Base-by-base conservation (phyloP, 2,888 invertebrate species). In the Linyphia triangularis region DNA sequence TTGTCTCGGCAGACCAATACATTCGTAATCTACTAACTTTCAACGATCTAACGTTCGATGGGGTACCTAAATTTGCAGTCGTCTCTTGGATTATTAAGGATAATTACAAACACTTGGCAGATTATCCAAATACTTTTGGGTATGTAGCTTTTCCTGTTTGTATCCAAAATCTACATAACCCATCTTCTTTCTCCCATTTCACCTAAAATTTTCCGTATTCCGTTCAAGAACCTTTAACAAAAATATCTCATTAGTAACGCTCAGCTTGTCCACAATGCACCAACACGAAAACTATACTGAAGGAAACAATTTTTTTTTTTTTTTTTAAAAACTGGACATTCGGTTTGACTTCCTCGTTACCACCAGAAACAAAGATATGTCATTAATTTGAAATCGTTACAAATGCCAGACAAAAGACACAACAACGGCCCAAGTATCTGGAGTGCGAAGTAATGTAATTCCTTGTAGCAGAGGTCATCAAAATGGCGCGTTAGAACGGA, bases 211-310 rank as follows among this genome's bases (percentile, higher is more conserved):
- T n/a, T n/a, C n/a, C n/a, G n/a, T n/a, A n/a, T n/a, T n/a, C 51
- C 51, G 51, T 16, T 33, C 33, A 33, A 33, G 33, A 33, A 33
- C 33, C 13, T 51, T n/a, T 51, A 51, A 51, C 51, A 51, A 51
- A 16, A 57, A 57, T 37, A 22, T 9, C 57, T 37, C 79, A 81
- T 81, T 81, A 81, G 69, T 63, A 81, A 78, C 78, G 37, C 78
- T 24, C 43, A 65, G 43, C 26, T 26, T 24, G 65, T 30, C 16
- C 43, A 67, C 63, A 51, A 77, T 77, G 51, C 40, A 40, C 40
- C 22, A 57, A 16, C 22, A 79, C 72, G 16, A 51, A 51, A n/a
- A 51, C 9, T 51, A 9, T n/a, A 51, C 26, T 26, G 28, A 40
- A 70, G 70, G n/a, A 3, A 40, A 40, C 40, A 51, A 51, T 51